A percentile compares a stretch with the other conserved stretches of the same genome.
These are phyloP conservation scores for Drosophila aff. DNA, from an alignment of 1,140 invertebrate species.

Conservation along the genomic window DNA sequence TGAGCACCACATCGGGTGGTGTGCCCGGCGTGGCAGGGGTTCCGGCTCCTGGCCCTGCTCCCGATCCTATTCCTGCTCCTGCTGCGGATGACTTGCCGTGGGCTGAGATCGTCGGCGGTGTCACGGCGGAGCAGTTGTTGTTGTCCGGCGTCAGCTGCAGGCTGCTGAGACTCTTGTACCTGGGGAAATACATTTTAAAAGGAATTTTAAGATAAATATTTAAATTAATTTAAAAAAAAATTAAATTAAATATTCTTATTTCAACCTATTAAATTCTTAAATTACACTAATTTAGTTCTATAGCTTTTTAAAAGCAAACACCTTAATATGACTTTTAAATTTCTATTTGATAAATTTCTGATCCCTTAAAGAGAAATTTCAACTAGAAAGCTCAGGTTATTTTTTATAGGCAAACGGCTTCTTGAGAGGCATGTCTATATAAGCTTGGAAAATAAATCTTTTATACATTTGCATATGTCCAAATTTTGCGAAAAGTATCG, in stretches of 20 bases:
- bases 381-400: not conserved
- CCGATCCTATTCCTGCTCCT: slow-evolving; percentile 8
- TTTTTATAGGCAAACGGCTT: not conserved
- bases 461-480: not conserved
- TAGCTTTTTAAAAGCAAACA: not conserved
- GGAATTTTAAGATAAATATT: not conserved
- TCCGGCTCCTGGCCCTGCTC: slow-evolving; percentile 25
- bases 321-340: not conserved
- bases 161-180: slow-evolving; percentile 84
- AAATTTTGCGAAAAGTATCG: not conserved
- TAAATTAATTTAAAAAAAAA: too few species aligned
- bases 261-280: not conserved
- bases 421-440: slow-evolving; percentile 1
- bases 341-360: not conserved
- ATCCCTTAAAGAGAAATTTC: not conserved
- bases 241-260: too few species aligned
- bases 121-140: slow-evolving; percentile 56
- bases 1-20: slow-evolving; percentile 78
- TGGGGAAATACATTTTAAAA: slow-evolving; percentile 10
- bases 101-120: slow-evolving; percentile 81
- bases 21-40: slow-evolving; percentile 44
- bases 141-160: slow-evolving; percentile 82
- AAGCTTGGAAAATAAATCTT: slow-evolving; percentile 6
- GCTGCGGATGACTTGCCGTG: slow-evolving; percentile 69
- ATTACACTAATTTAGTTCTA: too few species aligned